phyloP scores from a whole-genome alignment of 1,140 invertebrate genomes.

The Galleria mellonella region DNA sequence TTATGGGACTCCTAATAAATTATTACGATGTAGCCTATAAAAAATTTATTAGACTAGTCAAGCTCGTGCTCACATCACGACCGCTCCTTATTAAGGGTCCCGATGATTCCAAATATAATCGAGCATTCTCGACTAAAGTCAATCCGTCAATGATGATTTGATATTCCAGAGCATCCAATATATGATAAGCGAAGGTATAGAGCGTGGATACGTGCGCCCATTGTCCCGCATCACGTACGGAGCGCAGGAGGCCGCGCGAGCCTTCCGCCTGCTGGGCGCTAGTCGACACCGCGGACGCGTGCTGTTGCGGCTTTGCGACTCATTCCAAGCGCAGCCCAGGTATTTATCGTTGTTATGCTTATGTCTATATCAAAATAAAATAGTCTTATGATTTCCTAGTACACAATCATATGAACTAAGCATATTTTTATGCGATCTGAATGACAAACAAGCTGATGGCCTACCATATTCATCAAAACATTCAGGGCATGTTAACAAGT shows the following conservation, averaged over 20 bases:
- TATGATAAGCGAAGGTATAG: slow-evolving; percentile 12
- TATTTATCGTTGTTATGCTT: not conserved
- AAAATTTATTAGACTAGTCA: too few relatives aligned
- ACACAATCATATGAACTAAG: not conserved
- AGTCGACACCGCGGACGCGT: slow-evolving; percentile 8
- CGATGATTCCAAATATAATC: too few relatives aligned
- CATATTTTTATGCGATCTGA: not conserved
- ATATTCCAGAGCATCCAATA: slow-evolving; percentile 8
- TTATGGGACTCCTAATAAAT: too few relatives aligned
- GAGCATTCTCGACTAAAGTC: too few relatives aligned
- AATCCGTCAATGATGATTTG: too few relatives aligned
- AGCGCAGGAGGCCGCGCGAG: not conserved
- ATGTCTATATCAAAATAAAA: not conserved
- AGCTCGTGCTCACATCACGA: too few relatives aligned
- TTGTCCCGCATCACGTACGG: slow-evolving; percentile 6
- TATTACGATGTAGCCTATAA: too few relatives aligned
- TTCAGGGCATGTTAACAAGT: too few relatives aligned
- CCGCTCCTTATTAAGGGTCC: too few relatives aligned
- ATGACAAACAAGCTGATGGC: too few relatives aligned
- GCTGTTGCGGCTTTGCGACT: not conserved
- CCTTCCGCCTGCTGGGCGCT: slow-evolving; percentile 3
- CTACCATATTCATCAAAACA: too few relatives aligned
- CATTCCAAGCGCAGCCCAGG: not conserved
- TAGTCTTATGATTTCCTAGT: too few relatives aligned
- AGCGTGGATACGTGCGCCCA: slow-evolving; percentile 10